Conservation (phyloP, 2,888 invertebrate genomes). For the Pogonocherus hispidulus region DNA sequence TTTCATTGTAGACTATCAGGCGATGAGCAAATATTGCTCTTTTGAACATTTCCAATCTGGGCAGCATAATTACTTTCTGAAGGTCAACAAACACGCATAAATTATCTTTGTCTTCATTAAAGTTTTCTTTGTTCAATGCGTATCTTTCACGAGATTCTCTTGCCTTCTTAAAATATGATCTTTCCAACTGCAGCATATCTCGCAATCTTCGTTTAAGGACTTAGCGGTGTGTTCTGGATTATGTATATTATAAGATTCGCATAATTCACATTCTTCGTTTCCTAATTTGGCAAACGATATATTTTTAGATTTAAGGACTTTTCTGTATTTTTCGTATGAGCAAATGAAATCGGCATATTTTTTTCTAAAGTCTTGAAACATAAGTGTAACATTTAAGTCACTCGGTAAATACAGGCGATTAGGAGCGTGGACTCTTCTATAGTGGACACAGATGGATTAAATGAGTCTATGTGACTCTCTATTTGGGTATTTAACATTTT, state of each 20-base stretch:
- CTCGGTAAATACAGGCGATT: conserved; percentile 29
- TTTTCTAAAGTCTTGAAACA: conserved; percentile 40
- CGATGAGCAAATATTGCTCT: conserved; percentile 33
- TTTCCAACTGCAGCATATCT: conserved; percentile 33
- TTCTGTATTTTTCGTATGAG: conserved; percentile 41
- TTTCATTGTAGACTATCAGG: conserved; percentile 36
- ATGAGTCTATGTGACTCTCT: conserved; percentile 26
- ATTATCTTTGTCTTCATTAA: conserved; percentile 39
- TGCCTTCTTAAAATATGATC: conserved; percentile 28
- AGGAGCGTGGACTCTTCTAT: conserved; percentile 33
- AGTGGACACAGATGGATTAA: conserved; percentile 27
- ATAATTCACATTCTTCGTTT: conserved; percentile 15
- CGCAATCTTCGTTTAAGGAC: conserved; percentile 18
- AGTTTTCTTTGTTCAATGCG: conserved; percentile 24
- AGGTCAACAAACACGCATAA: conserved; percentile 29
- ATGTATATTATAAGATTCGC: conserved; percentile 39
- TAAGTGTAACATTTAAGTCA: conserved; percentile 34
- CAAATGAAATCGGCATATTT: conserved; percentile 37
- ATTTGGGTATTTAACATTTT: conserved; percentile 25
- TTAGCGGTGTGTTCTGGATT: conserved; percentile 19
- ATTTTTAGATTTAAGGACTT: conserved; percentile 38
- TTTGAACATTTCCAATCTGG: conserved; percentile 34
- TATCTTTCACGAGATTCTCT: conserved; percentile 33
- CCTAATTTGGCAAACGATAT: conserved; percentile 48
- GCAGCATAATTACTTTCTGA: conserved; percentile 36